Conservation (phyloP, 2,797 vertebrate genomes). For the Enteromius unitaeniatus region DNA sequence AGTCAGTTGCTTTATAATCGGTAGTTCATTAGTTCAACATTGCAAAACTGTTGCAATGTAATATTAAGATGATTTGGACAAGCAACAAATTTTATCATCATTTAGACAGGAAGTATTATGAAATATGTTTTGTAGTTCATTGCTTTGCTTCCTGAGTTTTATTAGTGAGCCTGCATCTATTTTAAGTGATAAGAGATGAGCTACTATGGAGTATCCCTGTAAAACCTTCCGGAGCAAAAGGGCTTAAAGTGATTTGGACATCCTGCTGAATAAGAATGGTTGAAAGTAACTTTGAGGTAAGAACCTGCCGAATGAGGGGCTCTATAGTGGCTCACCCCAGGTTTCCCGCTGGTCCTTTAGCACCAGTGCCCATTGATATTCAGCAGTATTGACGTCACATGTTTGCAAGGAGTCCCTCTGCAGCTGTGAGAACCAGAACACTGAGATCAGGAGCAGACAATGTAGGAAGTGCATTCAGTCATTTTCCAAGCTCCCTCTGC, state of each 20-base stretch:
- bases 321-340: constrained; percentile 36
- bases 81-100: background rate
- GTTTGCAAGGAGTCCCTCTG: constrained; percentile 56
- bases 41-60: constrained; percentile 7
- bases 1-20: constrained; percentile 30
- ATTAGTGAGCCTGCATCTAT: background rate
- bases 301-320: constrained; percentile 32
- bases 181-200: constrained; percentile 18
- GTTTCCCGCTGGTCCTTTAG: constrained; percentile 43
- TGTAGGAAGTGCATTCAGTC: constrained; percentile 52
- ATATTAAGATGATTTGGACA: constrained; percentile 28
- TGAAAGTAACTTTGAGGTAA: constrained; percentile 31
- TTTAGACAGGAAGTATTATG: background rate
- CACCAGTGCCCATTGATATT: constrained; percentile 53
- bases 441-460: constrained; percentile 46
- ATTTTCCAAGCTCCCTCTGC: constrained; percentile 47
- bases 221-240: constrained; percentile 19
- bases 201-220: background rate
- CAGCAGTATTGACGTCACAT: constrained; percentile 57
- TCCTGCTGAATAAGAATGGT: constrained; percentile 39
- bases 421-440: constrained; percentile 54
- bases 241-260: constrained; percentile 16
- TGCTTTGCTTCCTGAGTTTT: background rate
- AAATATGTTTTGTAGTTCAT: background rate
- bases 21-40: constrained; percentile 2